A percentile compares a stretch with the other conserved stretches of the same genome.
Evolutionary conservation across 2,113 vertebrate genomes (phyloP).

Genomic region (Melanostigma gelatinosum): DNA sequence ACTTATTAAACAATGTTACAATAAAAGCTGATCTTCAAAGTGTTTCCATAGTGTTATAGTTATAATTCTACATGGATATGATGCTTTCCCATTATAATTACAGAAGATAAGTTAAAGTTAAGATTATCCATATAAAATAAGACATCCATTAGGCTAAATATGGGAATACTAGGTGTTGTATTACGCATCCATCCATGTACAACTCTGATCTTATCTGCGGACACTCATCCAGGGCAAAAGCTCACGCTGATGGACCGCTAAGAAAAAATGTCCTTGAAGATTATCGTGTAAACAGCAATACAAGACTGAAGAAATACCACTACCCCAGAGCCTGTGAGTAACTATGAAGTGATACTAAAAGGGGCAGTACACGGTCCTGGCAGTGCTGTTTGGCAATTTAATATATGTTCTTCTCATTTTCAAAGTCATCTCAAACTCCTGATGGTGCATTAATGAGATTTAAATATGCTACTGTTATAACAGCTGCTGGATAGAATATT

Average conservation of each 20-base stretch:
- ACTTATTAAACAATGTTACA: background rate
- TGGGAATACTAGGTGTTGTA: too few species aligned
- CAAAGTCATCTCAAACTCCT: background rate
- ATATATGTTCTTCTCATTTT: background rate
- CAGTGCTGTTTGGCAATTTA: background rate
- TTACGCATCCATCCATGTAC: too few species aligned
- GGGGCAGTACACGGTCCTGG: background rate
- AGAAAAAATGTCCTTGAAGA: constrained; percentile 5
- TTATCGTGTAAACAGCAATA: background rate
- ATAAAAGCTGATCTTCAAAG: too few species aligned
- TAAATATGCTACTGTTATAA: background rate
- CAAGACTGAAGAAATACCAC: background rate
- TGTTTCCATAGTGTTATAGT: too few species aligned
- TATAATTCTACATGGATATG: too few species aligned
- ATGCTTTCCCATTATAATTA: too few species aligned
- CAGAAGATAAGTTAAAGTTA: too few species aligned
- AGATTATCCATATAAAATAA: too few species aligned
- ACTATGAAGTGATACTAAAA: background rate
- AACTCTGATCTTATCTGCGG: constrained; percentile 41
- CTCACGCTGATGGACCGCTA: background rate
- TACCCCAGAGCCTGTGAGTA: background rate
- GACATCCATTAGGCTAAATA: too few species aligned
- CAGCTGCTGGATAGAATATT: background rate
- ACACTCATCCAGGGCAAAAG: constrained; percentile 17
- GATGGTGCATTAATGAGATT: background rate